Base-by-base conservation (phyloP, 2,113 vertebrate species). In the Pardalotus punctatus region DNA sequence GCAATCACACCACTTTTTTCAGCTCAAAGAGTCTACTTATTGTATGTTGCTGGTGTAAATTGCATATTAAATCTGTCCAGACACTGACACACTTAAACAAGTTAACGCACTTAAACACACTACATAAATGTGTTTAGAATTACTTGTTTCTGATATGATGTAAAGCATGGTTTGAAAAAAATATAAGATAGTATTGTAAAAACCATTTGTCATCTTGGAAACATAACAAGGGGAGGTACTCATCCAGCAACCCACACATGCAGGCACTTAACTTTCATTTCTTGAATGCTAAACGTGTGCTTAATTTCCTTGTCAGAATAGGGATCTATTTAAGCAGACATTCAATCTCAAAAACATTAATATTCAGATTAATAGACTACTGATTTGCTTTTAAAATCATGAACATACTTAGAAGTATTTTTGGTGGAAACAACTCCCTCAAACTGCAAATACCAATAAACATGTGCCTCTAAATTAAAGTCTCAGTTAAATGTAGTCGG, bases 41-140 rank as follows among this genome's bases (percentile, higher is more conserved):
- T 97, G 97, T 96, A 94, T 83, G 90, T 67, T 96, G 74, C 66
- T 97, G 93, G 95, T 97, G 91, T 97, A 97, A 98, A 97, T 96
- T 97, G 95, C 95, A 96, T 88, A 94, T 36, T 96, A 96, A 95
- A 89, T 96, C 93, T 97, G 93, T 95, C 93, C 95, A 97, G 95
- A 94, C 81, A 95, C 77, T 38, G 88, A 96, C 84, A 97, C 84
- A 92, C 54, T 95, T 91, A 97, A 81, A 73, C 25, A 45, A 83
- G 71, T 83, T 77, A 83, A 96, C 81, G 96, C 78, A 87, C 54
- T 95, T 94, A 96, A 83, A 76, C 62, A 86, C 85, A 92, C 61
- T 86, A 79, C 42, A 87, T 35, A 93, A 86, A 90, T 84, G 85
- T 94, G 91, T 90, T 97, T 95, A 81, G 89, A 96, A 88, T 94